Base-by-base conservation (phyloP, 1,140 invertebrate species). In the Hydropsyche tenuis region DNA sequence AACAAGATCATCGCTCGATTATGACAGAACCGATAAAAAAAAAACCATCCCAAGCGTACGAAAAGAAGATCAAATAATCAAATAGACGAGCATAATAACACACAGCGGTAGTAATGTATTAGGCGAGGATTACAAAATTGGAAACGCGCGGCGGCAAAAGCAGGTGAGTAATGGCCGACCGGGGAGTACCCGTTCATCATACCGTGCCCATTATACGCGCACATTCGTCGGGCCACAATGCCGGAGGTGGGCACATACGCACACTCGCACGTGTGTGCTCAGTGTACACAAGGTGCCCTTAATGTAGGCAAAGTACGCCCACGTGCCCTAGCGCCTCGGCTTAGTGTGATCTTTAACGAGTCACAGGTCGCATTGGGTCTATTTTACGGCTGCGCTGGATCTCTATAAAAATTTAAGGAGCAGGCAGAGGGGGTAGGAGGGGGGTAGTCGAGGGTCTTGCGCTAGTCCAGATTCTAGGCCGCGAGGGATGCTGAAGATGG, bases 121-220 rank as follows among this genome's bases (percentile, higher is more conserved):
- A 73, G 62, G 63, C 48, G 71, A 64, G 60, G 71, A 73, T 73
- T 73, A 73, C 71, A 65, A 73, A 73, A 73, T 73, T 65, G 71
- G 60, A 30, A 60, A 64, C 45, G 60, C 16, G 62, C 12, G 62
- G 63, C 22, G 53, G 25, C 37, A 22, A 27, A 53, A 27, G 30
- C 70, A 68, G 64, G 64, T 68, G 72, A 73, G 72, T 73, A 73
- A 73, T 73, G 72, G 65, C 22, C 63, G 64, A 66, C 51, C 30
- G n/a, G 72, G 72, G 72, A 73, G 42, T 69, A 23, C 23, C 65
- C 30, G 64, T 73, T 68, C 64, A 69, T 73, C 72, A 73, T 73
- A 73, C 56, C 37, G 37, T 68, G 27, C 27, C 22, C 16, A 27
- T 16, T 16, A 27, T 68, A 37, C 12, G 9, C 9, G 42, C 27